Base-by-base conservation (phyloP, 2,113 vertebrate genomes). In the Platycercus adscitus region DNA sequence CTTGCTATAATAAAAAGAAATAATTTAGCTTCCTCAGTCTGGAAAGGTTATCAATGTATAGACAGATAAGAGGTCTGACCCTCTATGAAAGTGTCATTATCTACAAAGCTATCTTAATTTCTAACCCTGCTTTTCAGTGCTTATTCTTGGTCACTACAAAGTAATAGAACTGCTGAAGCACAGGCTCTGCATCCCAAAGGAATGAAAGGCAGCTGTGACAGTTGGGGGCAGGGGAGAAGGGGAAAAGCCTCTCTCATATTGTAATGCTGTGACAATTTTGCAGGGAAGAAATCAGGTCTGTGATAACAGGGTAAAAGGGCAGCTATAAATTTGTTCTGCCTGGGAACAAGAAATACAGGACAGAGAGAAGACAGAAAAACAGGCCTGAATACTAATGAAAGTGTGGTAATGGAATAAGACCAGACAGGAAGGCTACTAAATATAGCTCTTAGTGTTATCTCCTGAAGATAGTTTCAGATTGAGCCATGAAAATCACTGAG, bases 301-400 rank as follows among this genome's bases (percentile, higher is more conserved):
- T 29, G 37, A 82, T 39, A 70, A 86, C 0, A 78, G 60, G 60
- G 83, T 78, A 41, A 64, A 83, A 70, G 63, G 56, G 39, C 70
- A 86, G 70, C 58, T 89, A 31, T 65, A 91, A 77, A 88, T 83
- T 86, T 17, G 23, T 78, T 93, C 50, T 86, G 39, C 35, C 33
- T 7, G 2, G 77, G 86, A 93, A 78, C 31, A 75, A 68, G 72
- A 93, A 91, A 50, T 35, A 75, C 4, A 73, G 83, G 55, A 43
- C 69, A 75, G 58, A 70, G 21, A 11, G 8, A 68, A 92, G 81
- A 83, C 1, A 70, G 58, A 46, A 78, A 81, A 86, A 2, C 47
- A 84, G 77, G 35, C 33, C 69, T 78, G 82, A 88, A 90, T 81
- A 78, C 72, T 81, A 88, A 94, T 72, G 76, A 58, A 92, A 56